Base-by-base conservation (phyloP, 1,140 invertebrate genomes). In the Zaprionus nigranus region DNA sequence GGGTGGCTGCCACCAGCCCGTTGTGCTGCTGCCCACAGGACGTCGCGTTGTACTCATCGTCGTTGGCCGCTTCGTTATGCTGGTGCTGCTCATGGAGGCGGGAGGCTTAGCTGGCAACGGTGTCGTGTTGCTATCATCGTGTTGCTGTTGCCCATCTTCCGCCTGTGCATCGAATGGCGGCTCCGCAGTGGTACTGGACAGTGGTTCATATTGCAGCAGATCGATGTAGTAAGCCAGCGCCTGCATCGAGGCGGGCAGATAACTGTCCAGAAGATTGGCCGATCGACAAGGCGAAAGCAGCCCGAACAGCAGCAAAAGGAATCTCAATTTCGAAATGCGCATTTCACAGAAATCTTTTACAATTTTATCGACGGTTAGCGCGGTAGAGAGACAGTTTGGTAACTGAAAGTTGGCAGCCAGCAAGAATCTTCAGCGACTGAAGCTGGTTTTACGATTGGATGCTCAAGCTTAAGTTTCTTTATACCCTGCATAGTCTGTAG, bases 221-320 rank as follows among this genome's bases (percentile, higher is more conserved):
- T 93, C 92, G n/a, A 92, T 92, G 53, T 92, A 92, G 60, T 93
- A 93, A 56, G 92, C 92, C 58, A 93, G 56, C 9, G 92, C 92
- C 70, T 93, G 92, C 92, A 93, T 93, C 17, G 81, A 82, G 7
- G 90, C 84, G 43, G 92, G 91, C 67, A 93, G 72, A 73, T 92
- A 93, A 36, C 85, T 93, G 46, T 78, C 78, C 24, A 92, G 53
- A 38, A 92, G 73, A 67, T 84, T 85, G 7, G 81, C 90, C 26
- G 87, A 76, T 30, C 71, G 68, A 5, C 54, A 69, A 9, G 72
- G 69, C 40, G 67, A 72, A 49, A 67, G 46, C 43, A 73, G 60
- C n/a, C 46, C 58, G 24, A 74, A 58, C 12, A 76, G 63, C 28
- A 82, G 11, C 26, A 51, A 34, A 40, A 66, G 49, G 51, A 84